A percentile compares a stretch with the other conserved stretches of the same genome.
Conservation (phyloP, 2,888 invertebrate species). For the Drosophila trichaetosa region DNA sequence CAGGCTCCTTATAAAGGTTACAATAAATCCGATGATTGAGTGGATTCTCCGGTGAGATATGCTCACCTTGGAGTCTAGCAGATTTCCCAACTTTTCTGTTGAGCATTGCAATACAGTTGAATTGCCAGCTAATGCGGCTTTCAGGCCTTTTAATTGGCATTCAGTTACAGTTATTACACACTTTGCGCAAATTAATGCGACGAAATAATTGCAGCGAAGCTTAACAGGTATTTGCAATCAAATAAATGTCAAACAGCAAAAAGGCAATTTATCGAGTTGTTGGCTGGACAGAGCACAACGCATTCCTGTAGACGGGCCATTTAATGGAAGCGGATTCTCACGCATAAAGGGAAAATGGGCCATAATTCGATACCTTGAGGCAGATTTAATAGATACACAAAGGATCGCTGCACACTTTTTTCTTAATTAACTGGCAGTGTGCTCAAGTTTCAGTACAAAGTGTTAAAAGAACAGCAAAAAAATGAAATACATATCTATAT, state of each 20-base stretch:
- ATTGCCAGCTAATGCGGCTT: not conserved
- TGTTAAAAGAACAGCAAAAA: slow-evolving; percentile 70
- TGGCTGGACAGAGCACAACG: not conserved
- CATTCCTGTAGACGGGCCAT: not conserved
- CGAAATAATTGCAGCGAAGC: slow-evolving; percentile 42
- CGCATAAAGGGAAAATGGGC: slow-evolving; percentile 15
- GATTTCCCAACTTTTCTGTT: not conserved
- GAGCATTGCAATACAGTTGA: not conserved
- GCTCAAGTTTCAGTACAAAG: slow-evolving; percentile 69
- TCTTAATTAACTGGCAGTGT: slow-evolving; percentile 60
- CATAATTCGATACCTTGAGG: slow-evolving; percentile 39
- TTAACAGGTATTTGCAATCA: slow-evolving; percentile 71
- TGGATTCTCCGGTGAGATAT: not conserved
- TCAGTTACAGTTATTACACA: slow-evolving; percentile 7
- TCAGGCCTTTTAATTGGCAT: slow-evolving; percentile 6
- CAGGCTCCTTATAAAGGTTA: not conserved
- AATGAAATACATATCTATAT: slow-evolving; percentile 13
- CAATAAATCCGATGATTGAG: not conserved
- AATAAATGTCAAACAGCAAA: slow-evolving; percentile 62
- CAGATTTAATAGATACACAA: slow-evolving; percentile 22
- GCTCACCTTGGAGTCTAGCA: not conserved
- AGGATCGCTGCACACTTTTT: slow-evolving; percentile 20
- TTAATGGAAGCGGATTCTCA: slow-evolving; percentile 31
- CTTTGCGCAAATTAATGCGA: slow-evolving; percentile 11
- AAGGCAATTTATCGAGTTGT: slow-evolving; percentile 43